phyloP scores from a whole-genome alignment of 2,888 invertebrate genomes.

The Phaonia tiefii region DNA sequence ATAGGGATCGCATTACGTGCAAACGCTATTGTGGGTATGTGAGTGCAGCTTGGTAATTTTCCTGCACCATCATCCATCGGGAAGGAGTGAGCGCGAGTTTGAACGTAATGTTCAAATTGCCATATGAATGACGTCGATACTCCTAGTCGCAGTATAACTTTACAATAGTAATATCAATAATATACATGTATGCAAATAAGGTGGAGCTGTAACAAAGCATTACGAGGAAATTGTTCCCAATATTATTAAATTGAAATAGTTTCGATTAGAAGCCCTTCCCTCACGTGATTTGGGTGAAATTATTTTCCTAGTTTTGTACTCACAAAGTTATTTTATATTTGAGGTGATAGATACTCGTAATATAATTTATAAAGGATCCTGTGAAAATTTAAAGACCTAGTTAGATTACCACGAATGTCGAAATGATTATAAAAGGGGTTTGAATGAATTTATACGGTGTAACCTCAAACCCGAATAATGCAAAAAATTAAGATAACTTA shows the following conservation, averaged over 20 bases:
- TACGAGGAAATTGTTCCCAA: not conserved
- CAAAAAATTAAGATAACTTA: too few relatives aligned
- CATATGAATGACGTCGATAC: not conserved
- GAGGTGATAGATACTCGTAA: not conserved
- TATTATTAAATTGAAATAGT: conserved; percentile 52
- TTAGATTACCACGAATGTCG: too few relatives aligned
- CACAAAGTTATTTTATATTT: not conserved
- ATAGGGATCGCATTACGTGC: conserved; percentile 73
- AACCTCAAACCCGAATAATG: too few relatives aligned
- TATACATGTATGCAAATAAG: conserved; percentile 25
- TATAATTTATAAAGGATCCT: too few relatives aligned
- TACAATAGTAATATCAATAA: conserved; percentile 30
- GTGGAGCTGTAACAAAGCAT: not conserved
- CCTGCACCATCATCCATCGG: not conserved
- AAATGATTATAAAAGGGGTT: too few relatives aligned
- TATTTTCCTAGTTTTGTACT: conserved; percentile 41
- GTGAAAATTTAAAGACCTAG: too few relatives aligned
- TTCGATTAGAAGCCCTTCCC: conserved; percentile 49
- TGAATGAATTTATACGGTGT: too few relatives aligned
- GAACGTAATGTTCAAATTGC: not conserved
- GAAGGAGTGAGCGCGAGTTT: not conserved
- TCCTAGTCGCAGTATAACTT: not conserved
- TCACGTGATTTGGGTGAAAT: conserved; percentile 13
- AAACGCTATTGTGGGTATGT: conserved; percentile 36
- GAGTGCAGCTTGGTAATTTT: not conserved